Conservation (phyloP, 2,888 invertebrate genomes). For the Dicycla oo region DNA sequence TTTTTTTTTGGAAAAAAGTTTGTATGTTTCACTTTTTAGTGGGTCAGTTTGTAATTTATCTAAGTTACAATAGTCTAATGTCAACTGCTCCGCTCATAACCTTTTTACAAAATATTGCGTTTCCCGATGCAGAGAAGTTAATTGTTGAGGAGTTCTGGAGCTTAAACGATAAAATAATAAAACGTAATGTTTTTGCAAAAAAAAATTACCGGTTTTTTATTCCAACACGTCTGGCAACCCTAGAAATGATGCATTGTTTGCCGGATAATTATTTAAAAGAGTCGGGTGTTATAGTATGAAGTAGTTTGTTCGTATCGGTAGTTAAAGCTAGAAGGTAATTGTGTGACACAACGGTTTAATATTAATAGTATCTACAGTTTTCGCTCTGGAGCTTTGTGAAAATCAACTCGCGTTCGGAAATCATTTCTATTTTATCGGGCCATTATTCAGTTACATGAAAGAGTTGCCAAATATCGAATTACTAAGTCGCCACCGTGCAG, state of each 20-base stretch:
- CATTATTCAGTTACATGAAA: neutral
- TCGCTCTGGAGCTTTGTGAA: neutral
- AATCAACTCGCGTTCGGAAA: neutral
- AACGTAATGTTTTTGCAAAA: too few species aligned
- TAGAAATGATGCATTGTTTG: slow-evolving; percentile 37
- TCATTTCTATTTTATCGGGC: neutral
- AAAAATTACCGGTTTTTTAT: too few species aligned
- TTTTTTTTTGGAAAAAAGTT: too few species aligned
- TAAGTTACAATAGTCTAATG: too few species aligned
- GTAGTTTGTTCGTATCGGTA: slow-evolving; percentile 20
- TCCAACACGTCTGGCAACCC: too few species aligned
- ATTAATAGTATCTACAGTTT: neutral
- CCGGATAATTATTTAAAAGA: slow-evolving; percentile 22
- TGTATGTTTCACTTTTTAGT: too few species aligned
- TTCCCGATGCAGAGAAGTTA: too few species aligned
- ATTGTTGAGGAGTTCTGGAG: too few species aligned
- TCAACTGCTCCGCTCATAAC: too few species aligned
- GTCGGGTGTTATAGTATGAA: slow-evolving; percentile 6
- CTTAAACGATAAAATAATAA: too few species aligned
- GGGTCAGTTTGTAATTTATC: too few species aligned
- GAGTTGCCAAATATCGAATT: neutral
- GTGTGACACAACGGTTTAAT: neutral
- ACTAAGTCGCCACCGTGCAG: neutral
- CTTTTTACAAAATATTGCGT: too few species aligned
- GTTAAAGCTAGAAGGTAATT: slow-evolving; percentile 23